Evolutionary conservation across 2,888 invertebrate genomes (phyloP), one percentile per base, ranked within the genome.

Genomic region (Drosophila yooni): DNA sequence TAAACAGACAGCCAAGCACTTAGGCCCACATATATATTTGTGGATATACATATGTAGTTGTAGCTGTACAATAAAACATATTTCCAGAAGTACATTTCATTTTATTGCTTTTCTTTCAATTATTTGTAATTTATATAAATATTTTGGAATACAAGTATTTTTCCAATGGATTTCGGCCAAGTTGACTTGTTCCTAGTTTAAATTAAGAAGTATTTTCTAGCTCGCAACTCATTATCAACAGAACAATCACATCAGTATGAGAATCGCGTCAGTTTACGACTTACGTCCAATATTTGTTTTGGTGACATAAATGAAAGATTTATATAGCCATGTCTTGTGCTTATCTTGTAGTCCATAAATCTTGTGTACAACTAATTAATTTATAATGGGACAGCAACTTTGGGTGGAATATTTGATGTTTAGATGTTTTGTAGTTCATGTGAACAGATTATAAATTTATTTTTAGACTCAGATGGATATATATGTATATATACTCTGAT

Each of bases 241-340:
- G 13, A 61, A 33, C 11, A 43, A 33, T 33, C 31, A 21, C 25
- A 25, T 36, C 31, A 25, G 34, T 18, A 18, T 15, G 10, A 27
- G 25, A 34, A 38, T 4, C 27, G 25, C 18, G 43, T 21, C 25
- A 27, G 18, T 2, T 61, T 48, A 11, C 5, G 25, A 3, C 11
- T 33, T 25, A 15, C 4, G 11, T 46, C 38, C 59, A 53, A 72
- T 62, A 59, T 50, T 34, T 36, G 21, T 3, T 40, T 36, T 18
- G 38, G 25, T 11, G 52, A 46, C 54, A 70, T 75, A 63, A 68
- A 79, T 82, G n/a, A 38, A 15, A 50, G 38, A 77, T 77, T 73
- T 73, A 82, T 74, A 46, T 2, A 5, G 25, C 13, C 21, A 29
- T 61, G 48, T 27, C 48, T 57, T 59, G n/a, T 15, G 0, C 34